Base-by-base conservation (phyloP, 2,888 invertebrate species). In the Patella caerulea region DNA sequence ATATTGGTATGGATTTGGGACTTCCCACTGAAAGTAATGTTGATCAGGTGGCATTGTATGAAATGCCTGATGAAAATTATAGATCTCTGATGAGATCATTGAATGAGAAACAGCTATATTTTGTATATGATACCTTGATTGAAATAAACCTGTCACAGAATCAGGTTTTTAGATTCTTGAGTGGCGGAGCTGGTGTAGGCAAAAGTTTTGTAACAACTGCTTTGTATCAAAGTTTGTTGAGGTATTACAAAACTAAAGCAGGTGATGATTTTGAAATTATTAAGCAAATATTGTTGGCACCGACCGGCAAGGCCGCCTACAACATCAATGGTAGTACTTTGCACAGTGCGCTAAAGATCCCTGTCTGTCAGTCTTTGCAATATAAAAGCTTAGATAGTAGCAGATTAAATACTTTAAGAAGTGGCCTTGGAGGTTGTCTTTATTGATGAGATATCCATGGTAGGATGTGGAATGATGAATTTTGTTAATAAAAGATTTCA, bases 371-470 rank as follows among this genome's bases (percentile, higher is more conserved):
- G 65, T 72, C 71, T 65, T 56, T 74, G 11, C 17, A 45, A 56
- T 70, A 78, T 70, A 79, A 77, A 69, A 34, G 79, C 59, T 74
- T 81, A 24, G 15, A 73, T 7, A 52, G 65, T 24, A 54, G 56
- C 29, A 70, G 53, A 34, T 24, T 74, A 59, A 69, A 79, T 56
- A 79, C 79, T 1, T 55, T 65, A 54, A 54, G 24, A 45, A 71
- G n/a, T 24, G 12, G 70, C 70, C 59, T 74, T 71, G 54, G 71
- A 2, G 55, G 77, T 56, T 15, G 56, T 83, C n/a, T 71, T 83
- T n/a, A 80, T 82, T 19, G 83, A 83, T 81, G 83, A 84, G 76
- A 77, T 84, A 29, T 83, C 81, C 7, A 83, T 82, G 82, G 82
- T 82, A 52, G 82, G 83, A 14, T 29, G 15, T 19, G 53, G 45